A percentile compares a stretch with the other conserved stretches of the same genome.
Conservation (phyloP, 2,888 invertebrate genomes). For the Drosophila merina region DNA sequence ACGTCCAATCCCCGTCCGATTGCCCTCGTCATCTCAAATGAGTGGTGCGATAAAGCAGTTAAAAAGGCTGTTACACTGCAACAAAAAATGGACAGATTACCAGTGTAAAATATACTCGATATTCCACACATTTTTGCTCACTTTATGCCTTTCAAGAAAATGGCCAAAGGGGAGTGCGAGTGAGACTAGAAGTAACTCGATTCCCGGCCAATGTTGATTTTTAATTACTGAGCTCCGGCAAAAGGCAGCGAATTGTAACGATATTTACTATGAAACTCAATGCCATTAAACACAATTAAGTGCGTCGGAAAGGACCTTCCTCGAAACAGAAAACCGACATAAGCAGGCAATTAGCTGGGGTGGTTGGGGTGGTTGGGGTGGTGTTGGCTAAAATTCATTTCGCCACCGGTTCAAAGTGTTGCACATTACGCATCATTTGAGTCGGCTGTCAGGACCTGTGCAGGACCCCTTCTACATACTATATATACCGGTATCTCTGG, state of each 20-base stretch:
- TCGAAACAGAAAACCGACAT: conserved; percentile 20
- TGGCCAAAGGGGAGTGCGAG: background rate
- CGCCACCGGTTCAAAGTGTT: conserved; percentile 68
- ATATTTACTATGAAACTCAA: conserved; percentile 51
- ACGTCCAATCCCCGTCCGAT: conserved; percentile 33
- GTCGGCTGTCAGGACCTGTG: conserved; percentile 15
- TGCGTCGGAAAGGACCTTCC: conserved; percentile 15
- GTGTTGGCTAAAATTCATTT: conserved; percentile 62
- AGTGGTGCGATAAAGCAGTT: conserved; percentile 37
- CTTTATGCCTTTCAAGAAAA: background rate
- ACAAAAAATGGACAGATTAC: background rate
- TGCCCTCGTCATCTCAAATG: conserved; percentile 44
- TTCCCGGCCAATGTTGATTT: conserved; percentile 68
- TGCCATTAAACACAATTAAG: conserved; percentile 49
- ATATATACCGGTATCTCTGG: conserved; percentile 11
- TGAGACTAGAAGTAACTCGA: conserved; percentile 43
- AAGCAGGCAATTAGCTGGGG: conserved; percentile 30
- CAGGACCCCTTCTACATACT: conserved; percentile 3
- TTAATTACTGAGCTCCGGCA: conserved; percentile 56
- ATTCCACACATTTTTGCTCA: background rate
- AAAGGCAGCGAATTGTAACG: conserved; percentile 30
- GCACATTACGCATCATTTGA: conserved; percentile 66
- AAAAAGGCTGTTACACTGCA: background rate
- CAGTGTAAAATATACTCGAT: background rate
- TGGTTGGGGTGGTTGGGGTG: background rate